Base-by-base conservation (phyloP, 2,113 vertebrate genomes). In the Channa maculata region DNA sequence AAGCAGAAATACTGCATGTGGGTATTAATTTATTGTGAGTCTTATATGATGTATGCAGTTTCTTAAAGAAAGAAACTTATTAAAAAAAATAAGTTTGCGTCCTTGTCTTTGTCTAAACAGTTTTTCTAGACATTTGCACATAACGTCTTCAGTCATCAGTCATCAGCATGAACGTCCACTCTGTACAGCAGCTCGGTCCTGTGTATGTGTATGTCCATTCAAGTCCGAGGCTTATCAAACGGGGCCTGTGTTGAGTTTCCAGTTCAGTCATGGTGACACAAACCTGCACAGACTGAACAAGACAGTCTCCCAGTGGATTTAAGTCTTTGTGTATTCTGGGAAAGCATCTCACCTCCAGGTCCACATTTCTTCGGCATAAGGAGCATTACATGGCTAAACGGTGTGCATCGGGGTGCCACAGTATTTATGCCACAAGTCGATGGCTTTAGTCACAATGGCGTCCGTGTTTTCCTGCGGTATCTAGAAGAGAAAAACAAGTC, bases 381-480 rank as follows among this genome's bases (percentile, higher is more conserved):
- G 4, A 5, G 13, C 45, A 45, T 9, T 5, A 0, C 13, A 8
- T 14, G 0, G 37, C 44, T 96, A 98, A 51, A 94, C 93, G 0
- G 95, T 95, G 54, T 99, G 98, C 11, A 94, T 94, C 0, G 96
- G 97, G 3, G 95, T 96, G 41, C 98, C 97, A 0, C 97, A 98
- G 85, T 99, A 95, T 4, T 96, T 97, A 85, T 97, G 97, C 98
- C 98, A 99, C 55, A 98, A 73, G 81, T 99, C 98, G 36, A 99
- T 96, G 37, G 98, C 97, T 94, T 99, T 99, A 71, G 96, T 97
- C 83, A 99, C 97, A 2, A 99, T 97, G 8, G 96, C 96, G 0
- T 99, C 98, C 0, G 97, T 99, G 93, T 98, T 99, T 72, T 99
- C 98, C 86, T 97, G 96, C 1, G 98, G 98, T 55, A 99, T 96